Conservation (phyloP, 2,888 invertebrate genomes). For the Hermodice carunculata region DNA sequence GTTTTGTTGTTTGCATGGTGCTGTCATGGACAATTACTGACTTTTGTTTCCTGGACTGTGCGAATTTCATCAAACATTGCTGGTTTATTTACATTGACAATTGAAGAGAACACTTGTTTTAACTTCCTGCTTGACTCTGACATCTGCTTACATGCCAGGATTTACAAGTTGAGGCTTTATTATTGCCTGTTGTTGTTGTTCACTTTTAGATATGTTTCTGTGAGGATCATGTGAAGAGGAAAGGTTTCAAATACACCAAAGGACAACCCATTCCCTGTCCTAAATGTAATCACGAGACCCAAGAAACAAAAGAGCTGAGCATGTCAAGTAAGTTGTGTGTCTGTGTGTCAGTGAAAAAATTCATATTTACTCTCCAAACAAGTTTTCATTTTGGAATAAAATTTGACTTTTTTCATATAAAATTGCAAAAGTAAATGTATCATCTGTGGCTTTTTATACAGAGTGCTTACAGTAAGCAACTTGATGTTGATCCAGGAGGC, state of each 20-base stretch:
- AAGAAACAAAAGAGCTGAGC: conserved; percentile 92
- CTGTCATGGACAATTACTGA: too few species aligned
- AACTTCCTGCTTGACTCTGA: too few species aligned
- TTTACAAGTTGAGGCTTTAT: too few species aligned
- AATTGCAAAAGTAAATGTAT: background rate
- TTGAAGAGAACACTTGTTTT: too few species aligned
- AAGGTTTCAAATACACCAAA: conserved; percentile 89
- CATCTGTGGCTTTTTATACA: too few species aligned
- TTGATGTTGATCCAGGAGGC: too few species aligned
- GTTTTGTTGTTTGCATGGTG: too few species aligned
- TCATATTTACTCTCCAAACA: background rate
- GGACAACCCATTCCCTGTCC: conserved; percentile 91
- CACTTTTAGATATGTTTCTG: conserved; percentile 83
- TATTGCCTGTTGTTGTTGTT: background rate
- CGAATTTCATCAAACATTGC: too few species aligned
- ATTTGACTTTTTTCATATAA: background rate
- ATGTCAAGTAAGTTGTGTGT: conserved; percentile 84
- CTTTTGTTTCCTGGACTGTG: too few species aligned
- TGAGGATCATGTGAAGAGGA: conserved; percentile 94
- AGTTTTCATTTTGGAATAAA: background rate
- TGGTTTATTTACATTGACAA: too few species aligned
- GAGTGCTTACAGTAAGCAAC: too few species aligned
- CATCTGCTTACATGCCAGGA: too few species aligned
- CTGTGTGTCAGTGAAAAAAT: background rate
- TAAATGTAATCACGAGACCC: conserved; percentile 93